phyloP scores from a whole-genome alignment of 1,140 invertebrate genomes.

The Cataglyphis hispanica region DNA sequence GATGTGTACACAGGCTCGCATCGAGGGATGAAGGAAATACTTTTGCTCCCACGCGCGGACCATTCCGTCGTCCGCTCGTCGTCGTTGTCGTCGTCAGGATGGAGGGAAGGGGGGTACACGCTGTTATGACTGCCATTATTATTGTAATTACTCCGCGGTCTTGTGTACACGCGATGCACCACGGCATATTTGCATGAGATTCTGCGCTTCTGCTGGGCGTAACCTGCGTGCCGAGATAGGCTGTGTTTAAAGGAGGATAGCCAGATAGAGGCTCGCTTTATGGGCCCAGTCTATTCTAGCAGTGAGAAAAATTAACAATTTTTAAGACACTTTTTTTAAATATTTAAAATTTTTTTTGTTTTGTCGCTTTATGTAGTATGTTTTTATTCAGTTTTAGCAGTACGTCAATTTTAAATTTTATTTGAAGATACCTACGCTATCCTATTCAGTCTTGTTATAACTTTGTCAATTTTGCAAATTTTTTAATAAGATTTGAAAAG shows the following conservation, averaged over 20 bases:
- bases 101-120: neutral
- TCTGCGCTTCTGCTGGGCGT: conserved; percentile 46
- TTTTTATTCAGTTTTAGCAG: too few species aligned
- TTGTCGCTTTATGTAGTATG: too few species aligned
- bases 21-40: conserved; percentile 45
- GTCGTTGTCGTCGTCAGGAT: neutral
- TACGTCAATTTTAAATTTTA: too few species aligned
- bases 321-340: too few species aligned
- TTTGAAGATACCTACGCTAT: too few species aligned
- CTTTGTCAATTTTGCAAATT: too few species aligned
- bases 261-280: neutral
- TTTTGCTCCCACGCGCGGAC: conserved; percentile 22
- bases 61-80: conserved; percentile 25
- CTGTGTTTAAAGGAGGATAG: conserved; percentile 61
- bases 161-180: conserved; percentile 43
- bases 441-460: too few species aligned
- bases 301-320: too few species aligned
- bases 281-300: too few species aligned
- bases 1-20: conserved; percentile 64
- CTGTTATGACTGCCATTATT: conserved; percentile 65
- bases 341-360: too few species aligned
- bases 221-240: conserved; percentile 10
- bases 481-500: too few species aligned
- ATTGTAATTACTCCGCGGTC: conserved; percentile 70
- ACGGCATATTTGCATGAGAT: conserved; percentile 64